A percentile compares a stretch with the other conserved stretches of the same genome.
phyloP scores from a whole-genome alignment of 92 coral and sea anemone genomes.

The Porites rus region DNA sequence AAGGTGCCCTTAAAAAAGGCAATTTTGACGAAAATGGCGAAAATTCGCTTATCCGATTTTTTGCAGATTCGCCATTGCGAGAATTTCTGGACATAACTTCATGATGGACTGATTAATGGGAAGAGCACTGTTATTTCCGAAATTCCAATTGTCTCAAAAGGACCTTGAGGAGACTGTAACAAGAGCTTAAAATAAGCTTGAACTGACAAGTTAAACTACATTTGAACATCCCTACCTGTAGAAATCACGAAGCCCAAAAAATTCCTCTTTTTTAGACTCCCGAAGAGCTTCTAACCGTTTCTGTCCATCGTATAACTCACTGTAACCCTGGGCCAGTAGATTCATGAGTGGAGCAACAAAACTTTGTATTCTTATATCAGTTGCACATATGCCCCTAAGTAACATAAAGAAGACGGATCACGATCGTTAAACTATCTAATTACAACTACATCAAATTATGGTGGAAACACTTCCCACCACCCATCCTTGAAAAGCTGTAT shows the following conservation, averaged over 20 bases:
- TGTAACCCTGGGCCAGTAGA: slow-evolving; percentile 74
- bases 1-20: too few species aligned
- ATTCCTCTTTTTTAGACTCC: slow-evolving; percentile 82
- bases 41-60: too few species aligned
- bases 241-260: slow-evolving; percentile 91
- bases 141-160: too few species aligned
- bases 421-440: background rate
- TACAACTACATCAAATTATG: background rate
- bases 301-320: slow-evolving; percentile 69
- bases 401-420: background rate
- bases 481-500: too few species aligned
- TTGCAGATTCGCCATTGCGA: too few species aligned
- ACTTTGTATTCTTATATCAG: slow-evolving; percentile 59
- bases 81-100: too few species aligned
- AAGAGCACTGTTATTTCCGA: too few species aligned
- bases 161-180: too few species aligned
- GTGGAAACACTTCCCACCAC: background rate
- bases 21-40: too few species aligned
- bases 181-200: too few species aligned
- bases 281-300: slow-evolving; percentile 47
- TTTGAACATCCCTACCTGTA: slow-evolving; percentile 68
- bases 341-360: slow-evolving; percentile 62
- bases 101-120: too few species aligned
- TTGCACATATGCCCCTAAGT: slow-evolving; percentile 84
- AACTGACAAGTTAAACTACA: background rate